Base-by-base conservation (phyloP, 1,140 invertebrate species). In the Harlomillsia oculata region DNA sequence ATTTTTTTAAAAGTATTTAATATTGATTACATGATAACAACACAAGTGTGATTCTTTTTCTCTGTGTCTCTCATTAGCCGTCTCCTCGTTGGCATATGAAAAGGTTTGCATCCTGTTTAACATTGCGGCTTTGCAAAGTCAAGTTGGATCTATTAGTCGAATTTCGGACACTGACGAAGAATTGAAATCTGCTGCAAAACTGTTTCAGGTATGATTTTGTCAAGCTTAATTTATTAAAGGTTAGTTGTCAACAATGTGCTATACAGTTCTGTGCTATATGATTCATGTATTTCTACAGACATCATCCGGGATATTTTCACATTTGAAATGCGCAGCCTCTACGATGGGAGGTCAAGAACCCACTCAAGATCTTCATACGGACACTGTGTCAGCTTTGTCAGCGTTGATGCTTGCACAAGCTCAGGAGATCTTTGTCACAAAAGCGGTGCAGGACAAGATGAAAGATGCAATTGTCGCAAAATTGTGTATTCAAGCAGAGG, bases 31-130 rank as follows among this genome's bases (percentile, higher is more conserved):
- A 29, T 51, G 18, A 37, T 9, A 37, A 6, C 25, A 39, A 48
- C 13, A 6, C 16, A 16, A 13, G 11, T 23, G 25, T 61, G 21
- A 13, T 53, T 43, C 4, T n/a, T n/a, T n/a, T n/a, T n/a, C n/a
- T n/a, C n/a, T n/a, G n/a, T n/a, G n/a, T n/a, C n/a, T n/a, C n/a
- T n/a, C n/a, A n/a, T n/a, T n/a, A 89, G 86, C 87, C 14, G 78
- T 91, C 43, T 79, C 87, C 34, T 90, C 89, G 3, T 72, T 94
- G 48, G 77, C 80, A 5, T 99, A 89, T 73, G 97, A 99, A 73
- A 89, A 88, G 69, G 82, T 94, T 32, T 97, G 93, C 69, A 82
- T 98, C 43, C 76, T 99, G 2, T 99, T 96, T 74, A 99, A 99
- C 72, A 92, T 97, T 67, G 97, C 85, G 14, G 91, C 95, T 2